Conservation (phyloP, 2,888 invertebrate species). For the Gasteruption jaculator region DNA sequence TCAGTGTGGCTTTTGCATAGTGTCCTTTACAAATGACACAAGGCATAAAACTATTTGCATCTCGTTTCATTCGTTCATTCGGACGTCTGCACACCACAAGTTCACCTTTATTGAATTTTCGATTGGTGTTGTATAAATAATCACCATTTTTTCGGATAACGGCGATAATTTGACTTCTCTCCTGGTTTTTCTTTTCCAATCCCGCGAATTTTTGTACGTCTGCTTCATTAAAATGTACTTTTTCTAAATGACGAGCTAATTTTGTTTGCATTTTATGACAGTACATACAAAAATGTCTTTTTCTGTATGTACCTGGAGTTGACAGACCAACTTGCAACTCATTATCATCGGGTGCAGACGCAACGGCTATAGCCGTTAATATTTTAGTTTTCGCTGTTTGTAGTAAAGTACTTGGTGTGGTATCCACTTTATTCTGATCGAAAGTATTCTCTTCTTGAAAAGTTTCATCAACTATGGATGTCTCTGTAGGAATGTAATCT, state of each 20-base stretch:
- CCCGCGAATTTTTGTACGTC: slow-evolving; percentile 17
- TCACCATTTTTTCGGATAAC: slow-evolving; percentile 18
- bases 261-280: slow-evolving; percentile 18
- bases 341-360: too few relatives aligned
- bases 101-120: slow-evolving; percentile 13
- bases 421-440: too few relatives aligned
- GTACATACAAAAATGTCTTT: slow-evolving; percentile 20
- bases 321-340: too few relatives aligned
- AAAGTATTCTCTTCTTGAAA: too few relatives aligned
- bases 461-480: too few relatives aligned
- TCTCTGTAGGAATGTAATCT: too few relatives aligned
- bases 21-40: slow-evolving; percentile 20
- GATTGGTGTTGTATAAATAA: slow-evolving; percentile 16
- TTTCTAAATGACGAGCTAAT: slow-evolving; percentile 17
- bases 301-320: too few relatives aligned
- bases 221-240: slow-evolving; percentile 10
- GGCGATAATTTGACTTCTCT: slow-evolving; percentile 14
- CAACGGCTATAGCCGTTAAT: too few relatives aligned
- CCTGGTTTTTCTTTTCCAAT: slow-evolving; percentile 5
- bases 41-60: slow-evolving; percentile 13
- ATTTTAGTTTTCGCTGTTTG: too few relatives aligned
- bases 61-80: slow-evolving; percentile 9
- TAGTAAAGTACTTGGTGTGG: too few relatives aligned
- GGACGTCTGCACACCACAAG: slow-evolving; percentile 18
- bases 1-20: slow-evolving; percentile 12